These are phyloP conservation scores for Lepas anatifera DNA, from an alignment of 2,888 invertebrate genomes.

Conservation along the genomic window DNA sequence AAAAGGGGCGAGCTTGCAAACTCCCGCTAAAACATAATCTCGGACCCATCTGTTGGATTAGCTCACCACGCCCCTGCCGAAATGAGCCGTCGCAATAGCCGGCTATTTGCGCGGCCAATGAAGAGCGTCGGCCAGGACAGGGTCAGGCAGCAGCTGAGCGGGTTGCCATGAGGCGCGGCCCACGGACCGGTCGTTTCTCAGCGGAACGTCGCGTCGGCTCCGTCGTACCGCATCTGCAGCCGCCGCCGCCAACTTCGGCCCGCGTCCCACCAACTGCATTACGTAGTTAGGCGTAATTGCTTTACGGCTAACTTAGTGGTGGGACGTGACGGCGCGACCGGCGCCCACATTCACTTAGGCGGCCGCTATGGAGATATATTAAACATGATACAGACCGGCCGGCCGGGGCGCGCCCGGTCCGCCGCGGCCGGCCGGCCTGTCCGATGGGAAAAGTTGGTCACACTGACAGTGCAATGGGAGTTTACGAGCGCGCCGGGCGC, in stretches of 20 bases:
- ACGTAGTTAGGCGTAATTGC: neutral
- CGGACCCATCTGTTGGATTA: no score
- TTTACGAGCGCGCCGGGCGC: neutral
- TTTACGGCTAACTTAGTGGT: constrained; percentile 3
- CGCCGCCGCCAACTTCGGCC: neutral
- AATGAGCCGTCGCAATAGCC: no score
- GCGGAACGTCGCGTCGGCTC: neutral
- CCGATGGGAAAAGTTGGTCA: neutral
- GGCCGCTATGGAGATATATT: constrained; percentile 9
- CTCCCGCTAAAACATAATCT: no score
- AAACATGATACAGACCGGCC: neutral
- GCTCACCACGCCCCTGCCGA: no score
- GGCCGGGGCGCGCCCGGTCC: neutral
- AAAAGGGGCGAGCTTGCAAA: no score
- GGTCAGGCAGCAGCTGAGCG: no score
- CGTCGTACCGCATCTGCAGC: neutral
- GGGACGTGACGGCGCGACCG: neutral
- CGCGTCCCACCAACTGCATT: neutral
- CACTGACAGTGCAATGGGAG: neutral
- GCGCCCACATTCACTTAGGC: constrained; percentile 8
- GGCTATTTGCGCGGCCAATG: no score
- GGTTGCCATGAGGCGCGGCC: neutral
- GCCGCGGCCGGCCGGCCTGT: neutral
- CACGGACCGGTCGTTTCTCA: neutral
- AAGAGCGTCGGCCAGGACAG: no score